phyloP scores from a whole-genome alignment of 2,113 vertebrate species.

The Gobius niger region DNA sequence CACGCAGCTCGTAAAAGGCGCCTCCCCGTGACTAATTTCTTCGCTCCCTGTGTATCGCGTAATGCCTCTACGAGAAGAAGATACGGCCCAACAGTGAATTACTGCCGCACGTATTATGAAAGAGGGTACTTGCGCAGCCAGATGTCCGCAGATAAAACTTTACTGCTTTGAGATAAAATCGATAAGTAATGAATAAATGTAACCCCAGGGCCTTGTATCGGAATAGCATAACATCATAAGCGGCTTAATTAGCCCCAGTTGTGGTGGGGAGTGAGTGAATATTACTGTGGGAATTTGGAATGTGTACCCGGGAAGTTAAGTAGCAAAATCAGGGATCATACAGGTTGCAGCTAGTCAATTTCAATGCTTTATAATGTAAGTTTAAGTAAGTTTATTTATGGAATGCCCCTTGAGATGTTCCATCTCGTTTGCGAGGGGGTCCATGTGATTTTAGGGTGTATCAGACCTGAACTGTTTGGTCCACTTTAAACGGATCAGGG shows the following conservation, averaged over 20 bases:
- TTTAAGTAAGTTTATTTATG: too few species aligned
- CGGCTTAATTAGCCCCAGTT: background rate
- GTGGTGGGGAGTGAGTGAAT: background rate
- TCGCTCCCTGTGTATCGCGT: background rate
- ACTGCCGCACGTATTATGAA: background rate
- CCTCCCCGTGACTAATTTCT: background rate
- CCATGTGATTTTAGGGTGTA: too few species aligned
- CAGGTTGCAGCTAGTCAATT: too few species aligned
- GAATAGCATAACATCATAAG: background rate
- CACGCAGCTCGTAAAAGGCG: conserved; percentile 2
- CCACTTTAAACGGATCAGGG: too few species aligned
- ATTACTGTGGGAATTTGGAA: background rate
- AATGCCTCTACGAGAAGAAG: background rate
- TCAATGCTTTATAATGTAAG: too few species aligned
- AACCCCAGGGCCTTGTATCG: background rate
- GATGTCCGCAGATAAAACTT: conserved; percentile 2
- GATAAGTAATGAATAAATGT: conserved; percentile 3
- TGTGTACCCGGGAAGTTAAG: too few species aligned
- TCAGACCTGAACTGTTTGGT: too few species aligned
- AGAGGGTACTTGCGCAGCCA: conserved; percentile 1
- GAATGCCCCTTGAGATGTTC: too few species aligned
- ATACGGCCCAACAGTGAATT: background rate
- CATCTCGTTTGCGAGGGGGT: too few species aligned
- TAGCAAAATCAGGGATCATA: too few species aligned
- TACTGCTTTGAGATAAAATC: background rate